Percentiles rank a stretch among this genome's conserved stretches.
Conservation (phyloP, 2,113 vertebrate genomes). For the Acanthisitta chloris region DNA sequence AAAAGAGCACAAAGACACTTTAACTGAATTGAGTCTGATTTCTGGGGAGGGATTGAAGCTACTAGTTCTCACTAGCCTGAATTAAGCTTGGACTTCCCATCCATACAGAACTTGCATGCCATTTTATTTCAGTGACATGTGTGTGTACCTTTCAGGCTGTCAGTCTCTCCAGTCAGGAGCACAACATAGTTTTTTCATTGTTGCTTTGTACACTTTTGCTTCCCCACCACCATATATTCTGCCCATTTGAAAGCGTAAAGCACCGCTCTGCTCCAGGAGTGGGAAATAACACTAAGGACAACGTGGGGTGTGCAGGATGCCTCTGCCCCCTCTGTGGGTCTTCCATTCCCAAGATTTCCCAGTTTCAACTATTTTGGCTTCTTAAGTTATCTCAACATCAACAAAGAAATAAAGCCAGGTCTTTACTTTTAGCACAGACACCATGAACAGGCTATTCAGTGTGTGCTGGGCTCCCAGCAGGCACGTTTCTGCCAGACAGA, state of each 20-base stretch:
- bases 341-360: neutral
- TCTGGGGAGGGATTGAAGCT: neutral
- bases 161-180: neutral
- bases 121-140: neutral
- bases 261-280: neutral
- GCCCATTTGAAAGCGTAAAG: neutral
- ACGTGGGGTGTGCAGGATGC: rapidly evolving
- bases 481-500: neutral
- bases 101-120: neutral
- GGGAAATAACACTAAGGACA: neutral
- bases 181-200: neutral
- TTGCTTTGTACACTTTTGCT: neutral
- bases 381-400: conserved; percentile 31
- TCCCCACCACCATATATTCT: neutral
- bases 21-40: neutral
- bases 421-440: conserved; percentile 44
- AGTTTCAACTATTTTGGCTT: neutral
- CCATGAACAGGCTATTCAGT: conserved; percentile 14
- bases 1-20: neutral
- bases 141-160: neutral
- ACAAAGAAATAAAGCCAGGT: conserved; percentile 44
- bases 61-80: neutral
- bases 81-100: neutral
- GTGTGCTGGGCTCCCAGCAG: conserved; percentile 7
- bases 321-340: rapidly evolving